phyloP scores from a whole-genome alignment of 1,140 invertebrate genomes.

The Euwallacea fornicatus region DNA sequence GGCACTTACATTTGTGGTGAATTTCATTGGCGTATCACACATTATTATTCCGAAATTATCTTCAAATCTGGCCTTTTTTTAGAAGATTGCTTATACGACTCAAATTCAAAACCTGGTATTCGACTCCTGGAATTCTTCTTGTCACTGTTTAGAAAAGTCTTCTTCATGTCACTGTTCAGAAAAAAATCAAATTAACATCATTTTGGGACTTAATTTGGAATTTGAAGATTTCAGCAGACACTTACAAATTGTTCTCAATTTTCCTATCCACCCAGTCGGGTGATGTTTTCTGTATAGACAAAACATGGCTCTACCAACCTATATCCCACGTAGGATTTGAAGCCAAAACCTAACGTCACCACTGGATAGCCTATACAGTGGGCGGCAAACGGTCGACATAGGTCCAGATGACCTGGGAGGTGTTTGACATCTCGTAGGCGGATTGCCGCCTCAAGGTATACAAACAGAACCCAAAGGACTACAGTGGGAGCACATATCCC shows the following conservation, averaged over 20 bases:
- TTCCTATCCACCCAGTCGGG: too few relatives aligned
- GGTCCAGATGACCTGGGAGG: conserved; percentile 87
- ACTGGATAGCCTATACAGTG: conserved; percentile 98
- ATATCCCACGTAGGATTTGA: conserved; percentile 93
- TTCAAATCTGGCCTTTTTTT: too few relatives aligned
- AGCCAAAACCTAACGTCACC: conserved; percentile 94
- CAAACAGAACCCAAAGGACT: conserved; percentile 91
- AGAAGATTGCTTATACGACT: too few relatives aligned
- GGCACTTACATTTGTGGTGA: too few relatives aligned
- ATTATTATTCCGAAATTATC: too few relatives aligned
- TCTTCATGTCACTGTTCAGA: too few relatives aligned
- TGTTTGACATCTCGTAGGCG: conserved; percentile 84
- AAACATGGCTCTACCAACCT: conserved; percentile 25
- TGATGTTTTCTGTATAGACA: background rate
- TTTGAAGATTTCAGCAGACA: background rate
- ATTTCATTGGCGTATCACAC: too few relatives aligned
- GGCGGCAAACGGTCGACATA: conserved; percentile 96
- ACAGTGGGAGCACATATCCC: conserved; percentile 92
- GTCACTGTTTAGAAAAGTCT: too few relatives aligned
- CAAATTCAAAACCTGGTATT: too few relatives aligned
- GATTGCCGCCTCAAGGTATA: conserved; percentile 92
- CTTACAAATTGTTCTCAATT: background rate
- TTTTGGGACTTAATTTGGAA: too few relatives aligned
- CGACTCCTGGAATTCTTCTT: too few relatives aligned
- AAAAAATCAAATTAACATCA: too few relatives aligned